Conservation (phyloP, 2,888 invertebrate species). For the Mythimna vitellina region DNA sequence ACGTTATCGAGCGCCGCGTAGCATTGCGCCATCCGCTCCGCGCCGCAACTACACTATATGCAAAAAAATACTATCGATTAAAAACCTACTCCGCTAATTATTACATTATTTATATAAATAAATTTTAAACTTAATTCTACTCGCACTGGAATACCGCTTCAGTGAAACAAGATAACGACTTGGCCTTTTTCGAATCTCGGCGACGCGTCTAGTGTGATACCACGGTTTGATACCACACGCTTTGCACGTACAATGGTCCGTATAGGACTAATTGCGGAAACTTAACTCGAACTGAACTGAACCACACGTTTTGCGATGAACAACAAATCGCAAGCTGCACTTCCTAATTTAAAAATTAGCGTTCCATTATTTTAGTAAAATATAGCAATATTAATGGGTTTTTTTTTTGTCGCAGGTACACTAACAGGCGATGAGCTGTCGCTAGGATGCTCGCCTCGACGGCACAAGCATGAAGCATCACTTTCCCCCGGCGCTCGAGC, state of each 20-base stretch:
- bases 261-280: too few relatives aligned
- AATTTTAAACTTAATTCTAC: background rate
- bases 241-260: background rate
- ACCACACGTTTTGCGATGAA: background rate
- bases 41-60: constrained; percentile 58
- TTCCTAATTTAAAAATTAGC: background rate
- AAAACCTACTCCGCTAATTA: constrained; percentile 25
- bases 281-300: too few relatives aligned
- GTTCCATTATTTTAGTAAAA: background rate
- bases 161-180: background rate
- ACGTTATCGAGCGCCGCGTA: constrained; percentile 74
- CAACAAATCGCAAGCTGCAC: background rate
- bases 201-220: background rate
- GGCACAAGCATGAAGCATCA: constrained; percentile 92
- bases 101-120: background rate
- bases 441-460: constrained; percentile 90
- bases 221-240: background rate
- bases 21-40: constrained; percentile 76
- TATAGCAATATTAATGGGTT: constrained; percentile 4
- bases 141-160: background rate
- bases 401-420: constrained; percentile 92
- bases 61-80: constrained; percentile 54
- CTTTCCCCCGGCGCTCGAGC: constrained; percentile 93
- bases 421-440: constrained; percentile 95
- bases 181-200: background rate